These are phyloP conservation scores for Papilio aristodemus DNA, from an alignment of 1,140 invertebrate species.

Conservation along the genomic window DNA sequence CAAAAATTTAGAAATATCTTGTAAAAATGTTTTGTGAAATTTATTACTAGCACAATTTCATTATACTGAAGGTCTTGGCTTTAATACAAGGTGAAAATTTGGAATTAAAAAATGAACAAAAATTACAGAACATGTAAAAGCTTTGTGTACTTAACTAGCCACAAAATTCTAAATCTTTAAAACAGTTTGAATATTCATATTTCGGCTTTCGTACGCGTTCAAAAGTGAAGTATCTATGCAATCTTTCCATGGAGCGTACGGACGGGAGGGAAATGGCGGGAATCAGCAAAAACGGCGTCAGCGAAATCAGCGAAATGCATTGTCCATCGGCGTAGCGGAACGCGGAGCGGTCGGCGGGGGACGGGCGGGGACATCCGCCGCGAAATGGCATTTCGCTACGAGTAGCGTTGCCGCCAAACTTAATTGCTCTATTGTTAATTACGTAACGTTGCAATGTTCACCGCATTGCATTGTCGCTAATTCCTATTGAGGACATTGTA, in stretches of 20 bases:
- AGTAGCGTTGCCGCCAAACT: conserved; percentile 61
- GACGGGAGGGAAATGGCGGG: conserved; percentile 44
- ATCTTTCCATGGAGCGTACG: conserved; percentile 41
- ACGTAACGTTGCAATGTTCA: conserved; percentile 72
- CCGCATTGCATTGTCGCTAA: conserved; percentile 65
- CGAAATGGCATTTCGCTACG: conserved; percentile 66
- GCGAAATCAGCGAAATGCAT: conserved; percentile 73
- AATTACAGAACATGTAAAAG: background rate
- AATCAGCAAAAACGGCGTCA: conserved; percentile 66
- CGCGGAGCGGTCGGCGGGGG: conserved; percentile 41
- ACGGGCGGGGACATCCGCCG: conserved; percentile 46
- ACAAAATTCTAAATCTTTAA: background rate
- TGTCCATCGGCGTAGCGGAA: conserved; percentile 59
- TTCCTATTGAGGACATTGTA: conserved; percentile 59
- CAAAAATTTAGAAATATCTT: too few species aligned
- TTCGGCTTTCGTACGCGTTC: conserved; percentile 40
- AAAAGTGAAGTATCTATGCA: conserved; percentile 43
- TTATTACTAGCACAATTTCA: too few species aligned
- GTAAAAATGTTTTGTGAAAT: too few species aligned
- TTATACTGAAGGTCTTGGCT: too few species aligned
- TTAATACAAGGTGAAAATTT: too few species aligned
- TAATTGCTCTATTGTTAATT: conserved; percentile 80
- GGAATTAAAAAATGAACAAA: too few species aligned
- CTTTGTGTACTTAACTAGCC: background rate
- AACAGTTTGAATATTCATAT: conserved; percentile 17